Evolutionary conservation across 2,797 vertebrate genomes (phyloP).

Genomic region (Siniperca scherzeri): DNA sequence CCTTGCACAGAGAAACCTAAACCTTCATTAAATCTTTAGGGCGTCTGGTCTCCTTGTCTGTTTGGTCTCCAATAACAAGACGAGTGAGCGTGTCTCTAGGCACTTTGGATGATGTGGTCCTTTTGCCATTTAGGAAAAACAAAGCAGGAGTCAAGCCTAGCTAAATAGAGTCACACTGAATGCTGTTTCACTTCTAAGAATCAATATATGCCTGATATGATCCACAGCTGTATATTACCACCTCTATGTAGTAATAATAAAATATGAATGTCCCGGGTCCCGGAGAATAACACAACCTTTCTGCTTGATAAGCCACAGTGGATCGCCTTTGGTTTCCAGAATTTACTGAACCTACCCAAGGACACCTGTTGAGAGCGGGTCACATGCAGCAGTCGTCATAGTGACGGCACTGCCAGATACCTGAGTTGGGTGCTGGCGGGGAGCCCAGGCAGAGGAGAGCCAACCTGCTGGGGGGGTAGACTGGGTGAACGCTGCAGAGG

Average conservation of each 20-base stretch:
- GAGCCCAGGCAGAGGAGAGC: constrained; percentile 39
- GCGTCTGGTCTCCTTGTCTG: constrained; percentile 63
- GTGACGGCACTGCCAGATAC: constrained; percentile 75
- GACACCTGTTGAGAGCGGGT: constrained; percentile 48
- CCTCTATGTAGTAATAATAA: background rate
- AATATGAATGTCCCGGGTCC: background rate
- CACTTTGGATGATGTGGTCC: constrained; percentile 49
- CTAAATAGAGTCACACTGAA: background rate
- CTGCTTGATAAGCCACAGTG: background rate
- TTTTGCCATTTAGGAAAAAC: constrained; percentile 23
- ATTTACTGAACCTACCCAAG: background rate
- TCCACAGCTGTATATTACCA: background rate
- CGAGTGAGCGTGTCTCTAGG: constrained; percentile 79
- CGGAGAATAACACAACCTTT: background rate
- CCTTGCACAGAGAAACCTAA: constrained; percentile 75
- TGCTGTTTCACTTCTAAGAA: background rate
- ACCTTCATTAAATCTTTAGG: constrained; percentile 88
- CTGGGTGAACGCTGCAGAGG: constrained; percentile 2
- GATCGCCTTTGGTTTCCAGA: constrained; percentile 17
- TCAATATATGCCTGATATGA: background rate
- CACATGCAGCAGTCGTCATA: constrained; percentile 77
- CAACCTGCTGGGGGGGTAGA: background rate
- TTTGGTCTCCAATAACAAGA: constrained; percentile 66
- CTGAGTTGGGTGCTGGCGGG: constrained; percentile 67
- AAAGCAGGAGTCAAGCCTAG: background rate